A percentile compares a stretch with the other conserved stretches of the same genome.
phyloP scores from a whole-genome alignment of 2,888 invertebrate species.

The Kuschelorhynchus macadamiae region DNA sequence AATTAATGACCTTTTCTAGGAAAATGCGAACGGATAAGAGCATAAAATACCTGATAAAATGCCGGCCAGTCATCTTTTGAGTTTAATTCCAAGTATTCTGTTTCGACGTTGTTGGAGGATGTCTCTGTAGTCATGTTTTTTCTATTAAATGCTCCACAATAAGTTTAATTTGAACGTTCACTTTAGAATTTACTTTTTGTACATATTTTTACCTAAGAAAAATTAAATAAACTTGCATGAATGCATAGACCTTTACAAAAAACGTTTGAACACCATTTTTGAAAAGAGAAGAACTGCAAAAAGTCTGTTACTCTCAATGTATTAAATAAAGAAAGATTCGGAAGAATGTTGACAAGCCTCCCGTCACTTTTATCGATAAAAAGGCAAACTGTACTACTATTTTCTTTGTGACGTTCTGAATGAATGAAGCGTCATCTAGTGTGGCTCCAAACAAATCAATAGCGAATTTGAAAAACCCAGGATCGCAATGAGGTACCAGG shows the following conservation, averaged over 20 bases:
- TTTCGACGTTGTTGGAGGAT: conserved; percentile 73
- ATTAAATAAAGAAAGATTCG: neutral
- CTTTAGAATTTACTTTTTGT: conserved; percentile 27
- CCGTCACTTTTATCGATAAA: neutral
- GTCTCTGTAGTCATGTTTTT: conserved; percentile 61
- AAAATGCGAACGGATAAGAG: conserved; percentile 23
- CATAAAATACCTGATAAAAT: conserved; percentile 76
- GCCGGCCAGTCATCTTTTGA: conserved; percentile 79
- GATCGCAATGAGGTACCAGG: too few relatives aligned
- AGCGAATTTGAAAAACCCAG: too few relatives aligned
- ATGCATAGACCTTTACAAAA: conserved; percentile 45
- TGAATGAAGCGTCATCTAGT: too few relatives aligned
- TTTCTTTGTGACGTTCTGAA: too few relatives aligned
- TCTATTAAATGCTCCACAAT: conserved; percentile 31
- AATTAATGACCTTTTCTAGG: conserved; percentile 27
- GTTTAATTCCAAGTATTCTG: conserved; percentile 81
- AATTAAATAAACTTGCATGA: conserved; percentile 34
- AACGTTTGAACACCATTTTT: conserved; percentile 62
- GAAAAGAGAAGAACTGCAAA: conserved; percentile 55
- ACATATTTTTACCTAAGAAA: conserved; percentile 25
- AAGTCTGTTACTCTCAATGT: neutral
- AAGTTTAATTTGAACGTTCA: conserved; percentile 33
- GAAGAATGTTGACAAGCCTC: neutral
- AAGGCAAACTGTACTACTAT: neutral
- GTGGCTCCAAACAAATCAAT: too few relatives aligned